A percentile compares a stretch with the other conserved stretches of the same genome.
phyloP scores from a whole-genome alignment of 2,113 vertebrate species.

The Pteronura brasiliensis region DNA sequence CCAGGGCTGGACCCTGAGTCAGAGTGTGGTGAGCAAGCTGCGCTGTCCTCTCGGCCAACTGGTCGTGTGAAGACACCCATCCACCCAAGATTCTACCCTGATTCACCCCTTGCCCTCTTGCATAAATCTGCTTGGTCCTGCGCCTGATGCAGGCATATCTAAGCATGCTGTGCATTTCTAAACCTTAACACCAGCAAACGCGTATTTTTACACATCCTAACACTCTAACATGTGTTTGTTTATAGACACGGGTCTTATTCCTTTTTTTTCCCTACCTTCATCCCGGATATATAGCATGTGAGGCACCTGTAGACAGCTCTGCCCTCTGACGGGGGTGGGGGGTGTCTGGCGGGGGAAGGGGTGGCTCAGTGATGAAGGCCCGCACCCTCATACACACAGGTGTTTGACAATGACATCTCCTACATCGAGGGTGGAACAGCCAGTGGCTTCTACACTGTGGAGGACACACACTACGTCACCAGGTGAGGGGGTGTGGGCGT shows the following conservation, averaged over 20 bases:
- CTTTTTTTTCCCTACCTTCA: too few relatives aligned
- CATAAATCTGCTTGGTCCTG: neutral
- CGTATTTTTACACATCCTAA: neutral
- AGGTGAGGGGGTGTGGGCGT: slow-evolving; percentile 81
- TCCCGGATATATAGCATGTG: neutral
- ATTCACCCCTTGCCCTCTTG: neutral
- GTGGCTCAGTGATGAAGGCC: neutral
- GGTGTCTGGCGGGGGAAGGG: neutral
- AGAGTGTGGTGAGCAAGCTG: neutral
- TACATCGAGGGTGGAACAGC: slow-evolving; percentile 97
- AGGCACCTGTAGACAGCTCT: too few relatives aligned
- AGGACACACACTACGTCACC: slow-evolving; percentile 90
- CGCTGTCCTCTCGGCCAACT: rapidly evolving
- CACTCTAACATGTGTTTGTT: rapidly evolving
- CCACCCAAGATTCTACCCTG: too few relatives aligned
- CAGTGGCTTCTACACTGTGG: slow-evolving; percentile 97
- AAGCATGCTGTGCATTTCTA: neutral
- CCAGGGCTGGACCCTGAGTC: neutral
- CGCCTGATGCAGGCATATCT: rapidly evolving
- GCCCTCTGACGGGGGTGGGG: neutral
- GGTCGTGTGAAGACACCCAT: neutral
- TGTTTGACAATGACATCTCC: slow-evolving; percentile 94
- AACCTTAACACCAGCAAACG: neutral
- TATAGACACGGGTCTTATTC: neutral
- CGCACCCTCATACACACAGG: slow-evolving; percentile 76